These are phyloP conservation scores for Myotis vivesi DNA, from an alignment of 2,797 vertebrate genomes.

Conservation along the genomic window DNA sequence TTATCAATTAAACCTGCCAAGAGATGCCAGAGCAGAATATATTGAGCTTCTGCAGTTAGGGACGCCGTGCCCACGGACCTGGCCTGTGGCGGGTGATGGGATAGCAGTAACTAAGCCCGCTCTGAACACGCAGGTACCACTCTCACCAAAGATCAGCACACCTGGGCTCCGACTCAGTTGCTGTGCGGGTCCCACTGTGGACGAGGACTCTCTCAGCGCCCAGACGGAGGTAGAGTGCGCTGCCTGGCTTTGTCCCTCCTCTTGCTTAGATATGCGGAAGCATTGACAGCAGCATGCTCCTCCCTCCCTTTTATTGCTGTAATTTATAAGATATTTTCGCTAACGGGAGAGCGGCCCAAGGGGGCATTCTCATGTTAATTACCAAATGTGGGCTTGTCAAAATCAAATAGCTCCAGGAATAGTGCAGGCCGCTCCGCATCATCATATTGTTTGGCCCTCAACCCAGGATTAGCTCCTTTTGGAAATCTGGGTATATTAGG, in stretches of 20 bases:
- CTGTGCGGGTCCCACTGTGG: slow-evolving; percentile 34
- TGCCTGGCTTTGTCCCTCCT: slow-evolving; percentile 83
- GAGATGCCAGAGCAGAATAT: slow-evolving; percentile 27
- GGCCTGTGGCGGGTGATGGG: not conserved
- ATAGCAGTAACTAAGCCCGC: not conserved
- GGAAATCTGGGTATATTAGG: slow-evolving; percentile 77
- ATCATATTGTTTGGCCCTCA: slow-evolving; percentile 87
- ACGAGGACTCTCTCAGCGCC: slow-evolving; percentile 65
- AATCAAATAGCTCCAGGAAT: slow-evolving; percentile 88
- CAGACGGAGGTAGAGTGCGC: slow-evolving; percentile 74
- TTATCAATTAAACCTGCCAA: slow-evolving; percentile 60
- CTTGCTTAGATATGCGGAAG: slow-evolving; percentile 85
- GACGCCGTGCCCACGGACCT: not conserved
- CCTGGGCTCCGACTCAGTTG: not conserved
- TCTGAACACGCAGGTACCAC: not conserved
- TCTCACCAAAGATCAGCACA: not conserved
- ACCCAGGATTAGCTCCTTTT: slow-evolving; percentile 85
- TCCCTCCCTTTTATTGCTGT: slow-evolving; percentile 87
- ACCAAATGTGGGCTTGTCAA: slow-evolving; percentile 89
- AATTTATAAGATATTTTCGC: slow-evolving; percentile 90
- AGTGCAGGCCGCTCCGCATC: slow-evolving; percentile 85
- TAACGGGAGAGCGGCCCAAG: slow-evolving; percentile 87
- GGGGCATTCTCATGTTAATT: slow-evolving; percentile 89
- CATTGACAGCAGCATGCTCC: slow-evolving; percentile 86
- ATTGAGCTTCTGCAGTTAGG: not conserved